Base-by-base conservation (phyloP, 1,140 invertebrate genomes). In the Listronotus oregonensis region DNA sequence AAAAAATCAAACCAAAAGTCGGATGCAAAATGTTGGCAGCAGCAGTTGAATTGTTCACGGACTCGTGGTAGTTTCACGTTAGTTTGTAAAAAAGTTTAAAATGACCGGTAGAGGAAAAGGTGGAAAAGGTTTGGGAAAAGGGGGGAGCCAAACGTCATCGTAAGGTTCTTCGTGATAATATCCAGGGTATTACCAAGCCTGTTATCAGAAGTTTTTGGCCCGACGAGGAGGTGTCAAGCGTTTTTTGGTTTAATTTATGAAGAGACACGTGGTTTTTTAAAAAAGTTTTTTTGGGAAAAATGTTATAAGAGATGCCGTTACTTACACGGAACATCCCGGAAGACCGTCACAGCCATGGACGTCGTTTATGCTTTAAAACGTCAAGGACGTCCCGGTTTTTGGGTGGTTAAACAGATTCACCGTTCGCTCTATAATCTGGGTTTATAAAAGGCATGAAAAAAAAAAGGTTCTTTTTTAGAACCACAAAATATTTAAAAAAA, bases 341-440 rank as follows among this genome's bases (percentile, higher is more conserved):
- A 93, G 80, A 94, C 91, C 15, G 86, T 88, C 39, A 94, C 91
- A 9, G 90, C 91, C 54, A 94, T 94, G 91, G 91, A 94, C 75
- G 90, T 94, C 12, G 92, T 94, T 17, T 93, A 93, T 73, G 91
- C 91, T 27, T 80, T 94, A 68, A 94, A 94, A 79, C 80, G 91
- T 50, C 91, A 93, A 81, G 92, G 92, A 34, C 82, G 90, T 27
- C 87, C 86, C 32, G 21, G 21, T 27, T 27, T 27, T 27, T n/a
- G n/a, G 21, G 21, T 27, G 21, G 21, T 27, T 27, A 27, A 27
- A 27, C 21, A 27, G n/a, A n/a, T n/a, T n/a, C n/a, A n/a, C n/a
- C n/a, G n/a, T n/a, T n/a, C n/a, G n/a, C n/a, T n/a, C n/a, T n/a
- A n/a, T n/a, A n/a, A n/a, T n/a, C n/a, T n/a, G n/a, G n/a, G n/a